Conservation (phyloP, 2,888 invertebrate species). For the Biston stratarius region DNA sequence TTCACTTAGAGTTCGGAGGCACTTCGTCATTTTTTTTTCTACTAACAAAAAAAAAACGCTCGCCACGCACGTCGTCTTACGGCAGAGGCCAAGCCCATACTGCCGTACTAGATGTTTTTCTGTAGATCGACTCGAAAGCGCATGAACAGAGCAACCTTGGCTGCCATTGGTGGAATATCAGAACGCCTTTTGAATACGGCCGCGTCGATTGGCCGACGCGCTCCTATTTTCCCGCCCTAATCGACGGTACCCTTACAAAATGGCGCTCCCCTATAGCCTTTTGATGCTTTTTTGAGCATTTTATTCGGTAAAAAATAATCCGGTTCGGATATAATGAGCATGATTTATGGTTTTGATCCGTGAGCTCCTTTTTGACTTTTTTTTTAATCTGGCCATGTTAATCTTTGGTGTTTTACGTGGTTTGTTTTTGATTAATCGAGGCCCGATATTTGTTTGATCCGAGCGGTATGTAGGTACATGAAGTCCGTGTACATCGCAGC, state of each 20-base stretch:
- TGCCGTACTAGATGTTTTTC: conserved; percentile 83
- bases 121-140: conserved; percentile 82
- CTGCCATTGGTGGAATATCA: conserved; percentile 65
- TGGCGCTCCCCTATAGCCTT: conserved; percentile 84
- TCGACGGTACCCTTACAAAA: conserved; percentile 79
- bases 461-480: conserved; percentile 29
- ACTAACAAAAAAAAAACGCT: conserved; percentile 59
- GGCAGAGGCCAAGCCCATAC: conserved; percentile 81
- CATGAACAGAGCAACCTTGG: conserved; percentile 72
- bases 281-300: conserved; percentile 85
- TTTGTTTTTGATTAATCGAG: conserved; percentile 76
- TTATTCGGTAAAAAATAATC: conserved; percentile 85
- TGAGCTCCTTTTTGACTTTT: conserved; percentile 69
- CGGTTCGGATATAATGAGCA: conserved; percentile 85
- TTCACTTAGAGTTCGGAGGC: conserved; percentile 63
- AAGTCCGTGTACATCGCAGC: conserved; percentile 2
- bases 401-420: conserved; percentile 75
- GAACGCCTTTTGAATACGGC: conserved; percentile 74
- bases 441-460: conserved; percentile 66
- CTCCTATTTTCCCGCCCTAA: conserved; percentile 78
- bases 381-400: conserved; percentile 81
- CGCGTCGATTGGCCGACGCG: conserved; percentile 63
- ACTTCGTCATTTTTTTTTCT: conserved; percentile 74
- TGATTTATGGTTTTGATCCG: conserved; percentile 85
- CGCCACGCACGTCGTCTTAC: conserved; percentile 66